Evolutionary conservation across 2,888 invertebrate genomes (phyloP).

Genomic region (Amblyjoppa fuscipennis): DNA sequence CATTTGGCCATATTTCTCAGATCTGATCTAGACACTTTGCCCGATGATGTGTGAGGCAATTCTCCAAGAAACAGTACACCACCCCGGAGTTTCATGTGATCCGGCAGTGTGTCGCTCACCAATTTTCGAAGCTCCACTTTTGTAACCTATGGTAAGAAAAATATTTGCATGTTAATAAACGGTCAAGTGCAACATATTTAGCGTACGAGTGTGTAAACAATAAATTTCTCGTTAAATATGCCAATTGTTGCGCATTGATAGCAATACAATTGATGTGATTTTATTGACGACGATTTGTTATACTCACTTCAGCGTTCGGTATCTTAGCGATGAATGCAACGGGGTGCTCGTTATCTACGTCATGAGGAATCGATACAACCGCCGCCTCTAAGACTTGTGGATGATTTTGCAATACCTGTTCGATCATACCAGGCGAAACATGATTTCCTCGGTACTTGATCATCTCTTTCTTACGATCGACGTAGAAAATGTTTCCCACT

Average conservation of each 20-base stretch:
- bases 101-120: conserved; percentile 72
- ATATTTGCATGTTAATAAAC: neutral
- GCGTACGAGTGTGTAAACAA: neutral
- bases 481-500: conserved; percentile 75
- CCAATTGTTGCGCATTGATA: neutral
- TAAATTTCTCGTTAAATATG: conserved; percentile 67
- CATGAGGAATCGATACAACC: conserved; percentile 73
- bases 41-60: conserved; percentile 76
- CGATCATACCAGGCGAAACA: conserved; percentile 77
- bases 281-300: neutral
- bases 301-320: conserved; percentile 70
- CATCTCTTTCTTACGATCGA: conserved; percentile 78
- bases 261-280: neutral
- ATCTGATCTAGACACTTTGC: conserved; percentile 71
- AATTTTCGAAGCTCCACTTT: conserved; percentile 76
- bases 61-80: conserved; percentile 78
- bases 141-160: conserved; percentile 72
- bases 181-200: neutral
- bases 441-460: conserved; percentile 77
- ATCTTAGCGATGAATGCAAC: conserved; percentile 77
- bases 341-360: conserved; percentile 77
- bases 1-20: conserved; percentile 72
- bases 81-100: conserved; percentile 75
- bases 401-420: conserved; percentile 73
- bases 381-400: conserved; percentile 74